These are phyloP conservation scores for Drosophila ironensis DNA, from an alignment of 1,140 invertebrate genomes.

Conservation along the genomic window DNA sequence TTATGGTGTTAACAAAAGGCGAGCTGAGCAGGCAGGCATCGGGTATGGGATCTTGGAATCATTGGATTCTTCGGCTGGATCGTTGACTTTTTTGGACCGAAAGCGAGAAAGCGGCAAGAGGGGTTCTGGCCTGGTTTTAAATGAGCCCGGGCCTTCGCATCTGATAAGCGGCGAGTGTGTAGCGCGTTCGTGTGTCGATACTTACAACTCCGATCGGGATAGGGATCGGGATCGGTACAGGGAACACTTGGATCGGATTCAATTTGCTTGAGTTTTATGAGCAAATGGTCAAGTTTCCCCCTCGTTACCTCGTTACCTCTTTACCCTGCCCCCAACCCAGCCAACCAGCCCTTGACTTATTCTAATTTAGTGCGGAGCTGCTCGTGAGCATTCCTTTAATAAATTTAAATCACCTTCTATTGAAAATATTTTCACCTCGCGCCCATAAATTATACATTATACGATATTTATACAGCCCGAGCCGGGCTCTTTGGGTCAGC, in stretches of 20 bases:
- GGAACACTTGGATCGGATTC: constrained; percentile 38
- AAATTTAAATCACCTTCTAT: constrained; percentile 81
- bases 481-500: constrained; percentile 14
- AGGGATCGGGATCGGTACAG: constrained; percentile 6
- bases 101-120: constrained; percentile 2
- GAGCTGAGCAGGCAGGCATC: constrained; percentile 48
- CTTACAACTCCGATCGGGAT: constrained; percentile 50
- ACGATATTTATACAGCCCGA: constrained; percentile 35
- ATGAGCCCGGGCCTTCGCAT: constrained; percentile 61
- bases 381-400: constrained; percentile 78
- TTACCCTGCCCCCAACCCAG: neutral
- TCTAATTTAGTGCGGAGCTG: constrained; percentile 75
- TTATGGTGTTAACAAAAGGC: constrained; percentile 81
- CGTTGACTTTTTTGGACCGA: constrained; percentile 38
- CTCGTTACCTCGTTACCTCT: too few species aligned
- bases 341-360: constrained; percentile 45
- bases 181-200: constrained; percentile 56
- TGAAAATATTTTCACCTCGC: constrained; percentile 79
- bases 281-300: constrained; percentile 22
- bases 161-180: constrained; percentile 49
- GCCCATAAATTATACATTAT: constrained; percentile 71
- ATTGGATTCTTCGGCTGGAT: neutral
- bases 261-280: constrained; percentile 72
- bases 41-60: constrained; percentile 5
- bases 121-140: constrained; percentile 46